phyloP scores from a whole-genome alignment of 2,888 invertebrate genomes.

The Aphrophora alni region DNA sequence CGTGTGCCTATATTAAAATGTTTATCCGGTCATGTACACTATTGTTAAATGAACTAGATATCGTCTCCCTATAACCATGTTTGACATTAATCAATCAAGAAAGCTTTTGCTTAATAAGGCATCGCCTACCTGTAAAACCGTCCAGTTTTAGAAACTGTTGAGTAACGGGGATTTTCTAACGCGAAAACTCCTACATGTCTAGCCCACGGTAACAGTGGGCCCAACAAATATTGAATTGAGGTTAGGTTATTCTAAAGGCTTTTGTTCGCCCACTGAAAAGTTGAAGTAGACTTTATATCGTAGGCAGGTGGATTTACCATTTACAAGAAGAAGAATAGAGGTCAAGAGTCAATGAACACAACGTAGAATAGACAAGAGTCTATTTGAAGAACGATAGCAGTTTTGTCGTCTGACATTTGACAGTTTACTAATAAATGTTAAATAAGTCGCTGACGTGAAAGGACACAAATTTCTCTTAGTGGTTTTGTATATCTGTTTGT shows the following conservation, averaged over 20 bases:
- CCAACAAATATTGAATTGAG: neutral
- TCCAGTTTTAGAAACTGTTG: too few species aligned
- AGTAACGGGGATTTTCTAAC: neutral
- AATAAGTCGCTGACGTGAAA: too few species aligned
- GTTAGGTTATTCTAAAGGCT: neutral
- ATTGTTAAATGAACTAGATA: neutral
- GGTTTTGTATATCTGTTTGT: too few species aligned
- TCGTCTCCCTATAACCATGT: neutral
- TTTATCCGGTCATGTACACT: neutral
- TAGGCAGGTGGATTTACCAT: neutral
- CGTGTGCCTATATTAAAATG: neutral
- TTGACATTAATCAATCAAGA: neutral
- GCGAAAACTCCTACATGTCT: neutral
- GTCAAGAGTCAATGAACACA: neutral
- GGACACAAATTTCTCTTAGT: too few species aligned
- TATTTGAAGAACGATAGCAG: too few species aligned
- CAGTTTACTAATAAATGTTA: too few species aligned
- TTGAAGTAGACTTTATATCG: neutral
- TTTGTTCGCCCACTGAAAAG: neutral
- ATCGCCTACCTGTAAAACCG: neutral
- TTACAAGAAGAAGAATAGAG: neutral
- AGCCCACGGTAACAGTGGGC: neutral
- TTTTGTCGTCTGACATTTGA: too few species aligned
- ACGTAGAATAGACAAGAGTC: too few species aligned
- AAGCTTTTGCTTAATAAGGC: neutral